A percentile compares a stretch with the other conserved stretches of the same genome.
phyloP scores from a whole-genome alignment of 2,113 vertebrate species.

The Spheniscus mendiculus region DNA sequence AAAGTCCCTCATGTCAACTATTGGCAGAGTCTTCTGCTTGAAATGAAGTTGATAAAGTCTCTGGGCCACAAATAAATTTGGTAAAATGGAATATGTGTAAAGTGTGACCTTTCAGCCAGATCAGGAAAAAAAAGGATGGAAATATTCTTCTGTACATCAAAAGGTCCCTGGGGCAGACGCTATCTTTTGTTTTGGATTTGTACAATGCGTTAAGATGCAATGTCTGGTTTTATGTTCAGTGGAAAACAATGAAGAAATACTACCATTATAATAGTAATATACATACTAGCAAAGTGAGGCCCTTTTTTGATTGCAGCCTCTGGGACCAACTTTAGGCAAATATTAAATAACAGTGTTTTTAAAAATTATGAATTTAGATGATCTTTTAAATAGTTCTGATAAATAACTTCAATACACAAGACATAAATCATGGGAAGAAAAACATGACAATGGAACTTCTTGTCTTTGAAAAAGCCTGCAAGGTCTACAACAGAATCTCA shows the following conservation, averaged over 20 bases:
- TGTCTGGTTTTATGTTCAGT: background rate
- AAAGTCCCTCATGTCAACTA: background rate
- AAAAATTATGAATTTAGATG: background rate
- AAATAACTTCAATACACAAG: background rate
- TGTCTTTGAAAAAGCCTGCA: slow-evolving; percentile 17
- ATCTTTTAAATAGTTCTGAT: slow-evolving; percentile 16
- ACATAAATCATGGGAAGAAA: slow-evolving; percentile 26
- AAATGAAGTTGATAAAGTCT: background rate
- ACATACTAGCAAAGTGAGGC: background rate
- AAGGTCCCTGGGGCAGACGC: background rate
- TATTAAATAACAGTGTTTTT: background rate
- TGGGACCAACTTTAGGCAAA: background rate
- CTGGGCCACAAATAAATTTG: background rate
- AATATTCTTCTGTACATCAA: background rate
- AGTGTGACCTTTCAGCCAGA: background rate
- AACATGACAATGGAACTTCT: slow-evolving; percentile 12
- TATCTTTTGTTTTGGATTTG: background rate
- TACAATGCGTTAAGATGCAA: background rate
- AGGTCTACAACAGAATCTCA: slow-evolving; percentile 12
- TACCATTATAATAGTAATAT: background rate
- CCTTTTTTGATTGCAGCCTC: background rate
- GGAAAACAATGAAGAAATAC: background rate
- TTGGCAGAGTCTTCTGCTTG: background rate
- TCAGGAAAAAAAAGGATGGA: background rate
- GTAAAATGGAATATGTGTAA: background rate